These are phyloP conservation scores for Cryptomyrus ogoouensis DNA, from an alignment of 2,113 vertebrate genomes.

Conservation along the genomic window DNA sequence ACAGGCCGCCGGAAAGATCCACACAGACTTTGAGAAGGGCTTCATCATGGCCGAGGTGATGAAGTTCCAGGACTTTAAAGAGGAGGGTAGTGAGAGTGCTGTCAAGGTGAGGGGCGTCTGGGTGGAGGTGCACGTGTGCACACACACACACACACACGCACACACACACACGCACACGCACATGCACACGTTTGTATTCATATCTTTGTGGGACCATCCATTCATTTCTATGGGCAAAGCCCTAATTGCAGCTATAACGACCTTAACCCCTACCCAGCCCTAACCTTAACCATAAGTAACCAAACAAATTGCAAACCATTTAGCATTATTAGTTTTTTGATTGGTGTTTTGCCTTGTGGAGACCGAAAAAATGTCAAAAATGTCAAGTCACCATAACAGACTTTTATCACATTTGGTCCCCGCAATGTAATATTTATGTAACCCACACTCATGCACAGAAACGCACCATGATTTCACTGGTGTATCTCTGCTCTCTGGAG, in stretches of 20 bases:
- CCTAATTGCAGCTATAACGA: too few species aligned
- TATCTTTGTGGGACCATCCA: too few species aligned
- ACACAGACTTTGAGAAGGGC: slow-evolving; percentile 98
- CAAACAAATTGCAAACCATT: background rate
- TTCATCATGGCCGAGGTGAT: slow-evolving; percentile 99
- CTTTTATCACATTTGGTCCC: background rate
- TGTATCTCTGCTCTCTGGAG: background rate
- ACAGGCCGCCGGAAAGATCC: slow-evolving; percentile 96
- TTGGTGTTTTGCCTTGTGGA: background rate
- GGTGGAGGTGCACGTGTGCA: slow-evolving; percentile 42
- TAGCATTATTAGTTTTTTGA: background rate
- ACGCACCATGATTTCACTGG: background rate
- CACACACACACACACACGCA: background rate
- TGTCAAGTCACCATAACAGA: background rate
- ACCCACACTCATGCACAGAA: background rate
- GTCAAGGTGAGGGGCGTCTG: slow-evolving; percentile 76
- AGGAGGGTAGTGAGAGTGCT: slow-evolving; percentile 86
- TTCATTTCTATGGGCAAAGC: too few species aligned
- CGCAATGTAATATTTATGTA: background rate
- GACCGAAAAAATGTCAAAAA: background rate
- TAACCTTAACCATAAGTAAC: background rate
- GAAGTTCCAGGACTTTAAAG: slow-evolving; percentile 96
- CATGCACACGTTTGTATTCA: too few species aligned
- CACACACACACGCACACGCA: background rate
- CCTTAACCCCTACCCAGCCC: background rate